Base-by-base conservation (phyloP, 2,888 invertebrate species). In the Mythimna loreyi region DNA sequence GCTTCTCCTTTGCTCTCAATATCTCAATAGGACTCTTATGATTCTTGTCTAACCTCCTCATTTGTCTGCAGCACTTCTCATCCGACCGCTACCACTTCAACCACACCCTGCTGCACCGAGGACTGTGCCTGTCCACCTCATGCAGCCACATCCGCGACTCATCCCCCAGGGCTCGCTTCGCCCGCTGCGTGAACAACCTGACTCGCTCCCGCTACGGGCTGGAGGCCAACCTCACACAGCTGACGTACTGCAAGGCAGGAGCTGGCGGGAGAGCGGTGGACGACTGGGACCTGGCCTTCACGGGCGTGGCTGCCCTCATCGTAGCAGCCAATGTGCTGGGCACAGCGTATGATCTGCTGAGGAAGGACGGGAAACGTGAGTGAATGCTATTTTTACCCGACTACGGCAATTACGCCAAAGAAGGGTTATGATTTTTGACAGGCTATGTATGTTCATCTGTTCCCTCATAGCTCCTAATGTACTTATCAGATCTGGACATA, bases 21-120 rank as follows among this genome's bases (percentile, higher is more conserved):
- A 6, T 7, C 8, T 30, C 30, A 33, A 8, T 8, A 9, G 36
- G 4, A 36, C 36, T 33, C 40, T 40, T 40, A 40, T 16, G 16
- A 45, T 19, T 7, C n/a, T n/a, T n/a, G 5, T n/a, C 43, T 45
- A 45, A 19, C n/a, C 25, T 23, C 11, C 11, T 33, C 3, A 3
- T 28, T 60, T 43, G 8, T 6, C 81, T 67, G 1, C 86, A 93
- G 93, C 78, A 85, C 52, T 87, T 87, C 74, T 91, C 92, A 0
- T 71, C 80, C 1, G 84, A 88, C 63, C 81, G 75, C 2, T 87
- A 83, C 50, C 81, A 89, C 75, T 93, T 91, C 87, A 90, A 93
- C 78, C 92, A 89, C 79, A 87, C 89, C 0, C 85, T 83, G 21
- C 78, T 93, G 6, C 91, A 93, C 78, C 90, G 93, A 21, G 92